A percentile compares a stretch with the other conserved stretches of the same genome.
phyloP scores from a whole-genome alignment of 2,113 vertebrate genomes.

The Oryzias melastigma region DNA sequence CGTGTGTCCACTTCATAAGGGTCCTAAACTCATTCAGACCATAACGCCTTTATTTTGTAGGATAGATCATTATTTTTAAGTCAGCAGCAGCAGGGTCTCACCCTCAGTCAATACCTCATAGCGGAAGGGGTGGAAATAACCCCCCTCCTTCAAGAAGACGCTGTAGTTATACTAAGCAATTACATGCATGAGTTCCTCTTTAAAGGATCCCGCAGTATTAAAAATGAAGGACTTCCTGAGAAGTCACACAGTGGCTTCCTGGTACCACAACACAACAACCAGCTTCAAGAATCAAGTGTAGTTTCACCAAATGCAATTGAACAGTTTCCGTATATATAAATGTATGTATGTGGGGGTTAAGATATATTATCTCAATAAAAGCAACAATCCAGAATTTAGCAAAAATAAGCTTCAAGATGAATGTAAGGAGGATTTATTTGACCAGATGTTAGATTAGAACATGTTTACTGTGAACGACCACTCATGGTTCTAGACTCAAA shows the following conservation, averaged over 20 bases:
- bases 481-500: slow-evolving; percentile 28
- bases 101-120: background rate
- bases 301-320: slow-evolving; percentile 47
- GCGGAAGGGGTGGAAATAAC: no score
- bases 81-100: slow-evolving; percentile 12
- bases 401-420: slow-evolving; percentile 35
- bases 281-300: slow-evolving; percentile 57
- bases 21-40: slow-evolving; percentile 15
- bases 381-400: slow-evolving; percentile 25
- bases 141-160: background rate
- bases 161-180: background rate
- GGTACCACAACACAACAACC: slow-evolving; percentile 15
- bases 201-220: background rate
- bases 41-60: slow-evolving; percentile 29
- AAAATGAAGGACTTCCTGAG: no score
- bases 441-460: slow-evolving; percentile 44
- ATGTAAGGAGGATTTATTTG: slow-evolving; percentile 15
- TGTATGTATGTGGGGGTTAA: slow-evolving; percentile 5
- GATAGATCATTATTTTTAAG: background rate
- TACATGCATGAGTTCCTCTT: slow-evolving; percentile 2
- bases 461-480: slow-evolving; percentile 64
- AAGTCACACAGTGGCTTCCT: background rate
- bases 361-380: slow-evolving; percentile 20
- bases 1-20: no score
- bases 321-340: slow-evolving; percentile 43